phyloP scores from a whole-genome alignment of 1,140 invertebrate genomes.

The Sogatella furcifera region DNA sequence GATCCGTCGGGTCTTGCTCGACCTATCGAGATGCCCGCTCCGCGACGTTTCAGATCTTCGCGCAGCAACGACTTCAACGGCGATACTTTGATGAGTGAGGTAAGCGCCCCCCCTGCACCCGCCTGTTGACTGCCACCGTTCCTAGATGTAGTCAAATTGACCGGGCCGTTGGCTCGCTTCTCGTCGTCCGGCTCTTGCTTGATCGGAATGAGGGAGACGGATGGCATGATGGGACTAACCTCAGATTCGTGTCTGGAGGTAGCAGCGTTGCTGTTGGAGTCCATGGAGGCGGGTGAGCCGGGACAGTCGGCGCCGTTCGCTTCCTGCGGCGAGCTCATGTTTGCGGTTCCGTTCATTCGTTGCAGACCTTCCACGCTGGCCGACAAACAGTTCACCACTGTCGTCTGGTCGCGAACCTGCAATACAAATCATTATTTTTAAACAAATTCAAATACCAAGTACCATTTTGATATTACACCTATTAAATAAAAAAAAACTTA shows the following conservation, averaged over 20 bases:
- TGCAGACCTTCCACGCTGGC: conserved; percentile 23
- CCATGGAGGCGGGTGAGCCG: conserved; percentile 62
- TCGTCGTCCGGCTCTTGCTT: conserved; percentile 54
- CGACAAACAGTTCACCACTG: background rate
- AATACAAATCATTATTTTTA: background rate
- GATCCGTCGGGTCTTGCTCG: background rate
- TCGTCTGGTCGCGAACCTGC: background rate
- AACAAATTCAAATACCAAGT: too few relatives aligned
- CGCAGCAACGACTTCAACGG: conserved; percentile 70
- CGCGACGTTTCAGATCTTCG: conserved; percentile 58
- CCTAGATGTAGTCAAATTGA: conserved; percentile 26
- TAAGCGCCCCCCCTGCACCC: conserved; percentile 46
- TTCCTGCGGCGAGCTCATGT: conserved; percentile 17
- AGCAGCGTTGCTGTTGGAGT: conserved; percentile 59
- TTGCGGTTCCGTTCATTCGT: conserved; percentile 36
- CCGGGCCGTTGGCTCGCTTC: conserved; percentile 27
- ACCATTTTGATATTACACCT: too few relatives aligned
- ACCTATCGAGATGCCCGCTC: conserved; percentile 9
- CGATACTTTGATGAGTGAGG: conserved; percentile 42
- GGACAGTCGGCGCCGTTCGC: conserved; percentile 37
- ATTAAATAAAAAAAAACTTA: too few relatives aligned
- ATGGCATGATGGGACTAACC: conserved; percentile 54
- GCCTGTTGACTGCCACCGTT: conserved; percentile 13
- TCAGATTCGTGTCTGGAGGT: conserved; percentile 43
- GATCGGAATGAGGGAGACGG: conserved; percentile 74